phyloP scores from a whole-genome alignment of 2,888 invertebrate species.

The Drosophila subsilvestris region DNA sequence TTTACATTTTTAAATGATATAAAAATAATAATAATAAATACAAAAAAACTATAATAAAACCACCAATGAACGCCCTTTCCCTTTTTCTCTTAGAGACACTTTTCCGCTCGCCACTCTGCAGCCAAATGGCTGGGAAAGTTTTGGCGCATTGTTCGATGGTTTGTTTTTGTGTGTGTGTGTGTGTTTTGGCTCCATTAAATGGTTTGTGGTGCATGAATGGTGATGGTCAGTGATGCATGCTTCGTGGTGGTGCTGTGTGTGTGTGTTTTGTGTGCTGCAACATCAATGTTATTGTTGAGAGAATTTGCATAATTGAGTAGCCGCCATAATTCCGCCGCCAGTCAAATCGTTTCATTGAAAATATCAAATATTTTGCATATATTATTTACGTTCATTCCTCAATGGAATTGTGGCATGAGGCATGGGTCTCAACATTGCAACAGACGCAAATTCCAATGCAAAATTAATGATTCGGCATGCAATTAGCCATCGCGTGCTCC shows the following conservation, averaged over 20 bases:
- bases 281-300: slow-evolving; percentile 19
- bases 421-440: no score
- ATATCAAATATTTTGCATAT: slow-evolving; percentile 6
- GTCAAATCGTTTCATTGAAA: slow-evolving; percentile 40
- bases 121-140: background rate
- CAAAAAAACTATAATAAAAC: no score
- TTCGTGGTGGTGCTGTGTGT: background rate
- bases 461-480: background rate
- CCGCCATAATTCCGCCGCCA: slow-evolving; percentile 30
- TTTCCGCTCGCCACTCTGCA: no score
- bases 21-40: no score
- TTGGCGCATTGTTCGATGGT: slow-evolving; percentile 4
- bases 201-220: slow-evolving; percentile 5
- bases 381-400: background rate
- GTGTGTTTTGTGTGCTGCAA: slow-evolving; percentile 15
- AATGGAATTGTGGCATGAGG: background rate
- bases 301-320: slow-evolving; percentile 66
- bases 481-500: background rate
- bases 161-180: slow-evolving; percentile 19
- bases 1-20: no score
- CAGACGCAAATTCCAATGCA: slow-evolving; percentile 1
- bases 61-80: no score
- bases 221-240: slow-evolving; percentile 4
- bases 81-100: background rate
- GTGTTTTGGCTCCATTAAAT: slow-evolving; percentile 14